Conservation (phyloP, 2,113 vertebrate species). For the Pipra filicauda region DNA sequence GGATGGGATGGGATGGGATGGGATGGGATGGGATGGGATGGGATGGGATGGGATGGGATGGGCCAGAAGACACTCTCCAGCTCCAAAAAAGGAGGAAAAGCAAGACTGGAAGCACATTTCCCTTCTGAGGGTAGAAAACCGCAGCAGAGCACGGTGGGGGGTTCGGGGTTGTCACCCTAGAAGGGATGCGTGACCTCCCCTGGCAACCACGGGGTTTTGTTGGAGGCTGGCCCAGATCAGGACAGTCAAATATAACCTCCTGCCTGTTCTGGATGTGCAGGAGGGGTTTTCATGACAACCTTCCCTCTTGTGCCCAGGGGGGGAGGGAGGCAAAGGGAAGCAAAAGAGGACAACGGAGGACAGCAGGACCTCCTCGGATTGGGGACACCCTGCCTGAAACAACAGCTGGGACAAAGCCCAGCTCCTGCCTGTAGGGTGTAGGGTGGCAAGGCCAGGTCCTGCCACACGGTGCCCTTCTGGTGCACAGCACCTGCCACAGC, state of each 20-base stretch:
- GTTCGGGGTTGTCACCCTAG: neutral
- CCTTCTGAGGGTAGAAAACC: neutral
- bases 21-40: neutral
- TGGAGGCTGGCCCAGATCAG: neutral
- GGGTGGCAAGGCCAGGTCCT: neutral
- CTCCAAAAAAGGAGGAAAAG: neutral
- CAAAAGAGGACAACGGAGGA: accelerated
- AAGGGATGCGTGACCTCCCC: neutral
- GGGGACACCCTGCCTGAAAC: neutral
- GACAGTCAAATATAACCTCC: neutral
- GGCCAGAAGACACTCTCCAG: neutral
- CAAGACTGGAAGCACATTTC: neutral
- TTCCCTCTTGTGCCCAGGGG: neutral
- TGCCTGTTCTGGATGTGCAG: neutral
- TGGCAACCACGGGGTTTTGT: neutral
- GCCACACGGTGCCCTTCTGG: accelerated
- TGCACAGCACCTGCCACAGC: accelerated
- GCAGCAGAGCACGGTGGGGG: accelerated
- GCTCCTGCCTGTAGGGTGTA: accelerated
- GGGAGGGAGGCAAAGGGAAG: neutral
- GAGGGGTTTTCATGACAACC: neutral
- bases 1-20: neutral
- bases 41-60: neutral
- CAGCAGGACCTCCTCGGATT: accelerated
- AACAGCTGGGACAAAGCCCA: neutral